phyloP scores from a whole-genome alignment of 2,113 vertebrate species.

The Girardinichthys multiradiatus region DNA sequence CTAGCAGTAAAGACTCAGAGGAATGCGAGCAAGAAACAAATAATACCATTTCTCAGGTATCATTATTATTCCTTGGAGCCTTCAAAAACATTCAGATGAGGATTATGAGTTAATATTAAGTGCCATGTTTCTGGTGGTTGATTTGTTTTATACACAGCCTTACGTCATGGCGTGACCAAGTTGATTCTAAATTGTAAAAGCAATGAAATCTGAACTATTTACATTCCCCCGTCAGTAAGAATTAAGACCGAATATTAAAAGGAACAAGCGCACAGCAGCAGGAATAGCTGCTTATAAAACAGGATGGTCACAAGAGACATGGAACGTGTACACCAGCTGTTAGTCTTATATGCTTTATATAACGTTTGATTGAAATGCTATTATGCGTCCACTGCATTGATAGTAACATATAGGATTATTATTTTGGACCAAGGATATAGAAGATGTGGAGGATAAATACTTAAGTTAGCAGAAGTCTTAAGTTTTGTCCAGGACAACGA shows the following conservation, averaged over 20 bases:
- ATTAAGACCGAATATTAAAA: slow-evolving; percentile 26
- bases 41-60: slow-evolving; percentile 58
- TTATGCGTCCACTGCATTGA: slow-evolving; percentile 38
- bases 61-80: slow-evolving; percentile 22
- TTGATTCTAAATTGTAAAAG: slow-evolving; percentile 10
- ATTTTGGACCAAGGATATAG: slow-evolving; percentile 35
- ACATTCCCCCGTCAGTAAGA: slow-evolving; percentile 4
- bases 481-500: slow-evolving; percentile 21
- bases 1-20: slow-evolving; percentile 1
- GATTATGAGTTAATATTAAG: neutral
- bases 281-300: slow-evolving; percentile 7
- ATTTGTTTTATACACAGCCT: neutral
- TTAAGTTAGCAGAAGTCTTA: slow-evolving; percentile 49
- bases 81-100: slow-evolving; percentile 23
- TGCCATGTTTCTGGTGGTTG: neutral
- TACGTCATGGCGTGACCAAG: slow-evolving; percentile 12
- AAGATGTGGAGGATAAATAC: slow-evolving; percentile 8
- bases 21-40: slow-evolving; percentile 3
- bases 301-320: slow-evolving; percentile 39
- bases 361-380: slow-evolving; percentile 32
- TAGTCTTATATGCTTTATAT: neutral
- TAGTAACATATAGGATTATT: neutral
- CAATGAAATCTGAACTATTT: slow-evolving; percentile 24
- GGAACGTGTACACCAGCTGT: slow-evolving; percentile 31
- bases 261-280: slow-evolving; percentile 17